These are phyloP conservation scores for Phycodurus eques DNA, from an alignment of 2,113 vertebrate genomes.

Conservation along the genomic window DNA sequence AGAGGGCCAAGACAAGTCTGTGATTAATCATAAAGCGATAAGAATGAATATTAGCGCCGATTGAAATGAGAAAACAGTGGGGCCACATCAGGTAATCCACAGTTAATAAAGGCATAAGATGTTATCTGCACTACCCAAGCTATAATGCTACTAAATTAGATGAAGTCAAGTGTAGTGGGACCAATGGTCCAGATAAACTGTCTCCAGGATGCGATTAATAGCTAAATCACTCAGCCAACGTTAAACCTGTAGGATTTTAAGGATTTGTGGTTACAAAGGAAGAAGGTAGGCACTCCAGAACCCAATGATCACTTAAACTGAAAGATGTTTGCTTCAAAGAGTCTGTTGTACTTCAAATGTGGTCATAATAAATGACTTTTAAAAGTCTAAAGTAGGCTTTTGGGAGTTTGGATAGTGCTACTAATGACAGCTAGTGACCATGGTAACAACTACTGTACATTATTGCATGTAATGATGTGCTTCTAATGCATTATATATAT, in stretches of 20 bases:
- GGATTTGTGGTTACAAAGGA: constrained; percentile 19
- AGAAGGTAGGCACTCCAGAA: constrained; percentile 2
- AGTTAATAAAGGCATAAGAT: constrained; percentile 53
- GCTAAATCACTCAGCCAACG: constrained; percentile 30
- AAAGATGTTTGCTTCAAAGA: neutral
- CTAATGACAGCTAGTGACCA: neutral
- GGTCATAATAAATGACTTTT: neutral
- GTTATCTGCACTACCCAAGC: constrained; percentile 47
- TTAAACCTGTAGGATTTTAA: constrained; percentile 32
- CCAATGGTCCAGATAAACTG: constrained; percentile 54
- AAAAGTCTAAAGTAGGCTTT: neutral
- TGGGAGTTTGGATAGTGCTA: neutral
- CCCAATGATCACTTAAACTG: neutral
- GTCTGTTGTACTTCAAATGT: neutral
- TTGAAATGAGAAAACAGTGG: constrained; percentile 47
- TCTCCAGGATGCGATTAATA: constrained; percentile 35
- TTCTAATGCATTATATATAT: neutral
- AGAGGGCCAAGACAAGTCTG: constrained; percentile 43
- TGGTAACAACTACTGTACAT: neutral
- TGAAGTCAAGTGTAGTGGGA: constrained; percentile 49
- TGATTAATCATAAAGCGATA: constrained; percentile 53
- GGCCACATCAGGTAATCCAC: constrained; percentile 46
- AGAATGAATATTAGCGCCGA: constrained; percentile 39
- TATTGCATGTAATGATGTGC: neutral
- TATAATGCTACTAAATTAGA: constrained; percentile 49